phyloP scores from a whole-genome alignment of 2,113 vertebrate species.

The Nymphicus hollandicus region DNA sequence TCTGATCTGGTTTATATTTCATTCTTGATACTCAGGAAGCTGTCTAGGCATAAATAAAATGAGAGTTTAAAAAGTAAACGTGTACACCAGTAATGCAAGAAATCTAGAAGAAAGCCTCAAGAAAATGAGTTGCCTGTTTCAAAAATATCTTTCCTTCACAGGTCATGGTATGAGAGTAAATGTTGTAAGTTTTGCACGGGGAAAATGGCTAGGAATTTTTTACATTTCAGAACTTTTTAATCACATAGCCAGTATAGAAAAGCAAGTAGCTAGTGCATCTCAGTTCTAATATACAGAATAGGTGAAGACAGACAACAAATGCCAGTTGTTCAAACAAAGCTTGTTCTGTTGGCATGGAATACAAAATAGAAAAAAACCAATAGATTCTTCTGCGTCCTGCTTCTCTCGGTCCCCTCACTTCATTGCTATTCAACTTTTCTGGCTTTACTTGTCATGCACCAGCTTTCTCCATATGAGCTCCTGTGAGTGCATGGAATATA shows the following conservation, averaged over 20 bases:
- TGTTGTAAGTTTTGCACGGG: background rate
- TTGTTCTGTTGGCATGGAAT: background rate
- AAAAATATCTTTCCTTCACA: background rate
- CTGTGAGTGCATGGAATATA: background rate
- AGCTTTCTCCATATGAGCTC: background rate
- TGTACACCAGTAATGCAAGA: background rate
- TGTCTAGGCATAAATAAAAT: background rate
- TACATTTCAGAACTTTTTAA: background rate
- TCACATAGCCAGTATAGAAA: background rate
- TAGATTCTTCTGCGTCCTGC: background rate
- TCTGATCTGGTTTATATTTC: slow-evolving; percentile 50
- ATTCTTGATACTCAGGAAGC: slow-evolving; percentile 24
- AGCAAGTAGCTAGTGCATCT: background rate
- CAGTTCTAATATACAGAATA: background rate
- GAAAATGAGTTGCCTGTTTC: background rate
- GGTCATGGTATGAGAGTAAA: background rate
- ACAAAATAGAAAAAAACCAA: background rate
- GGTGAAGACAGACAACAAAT: background rate
- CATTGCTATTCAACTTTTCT: background rate
- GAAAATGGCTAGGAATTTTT: background rate
- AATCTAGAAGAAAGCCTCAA: background rate
- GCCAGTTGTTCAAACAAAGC: background rate
- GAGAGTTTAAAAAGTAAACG: background rate
- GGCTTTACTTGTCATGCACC: background rate
- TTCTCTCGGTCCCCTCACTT: background rate